Percentiles rank a stretch among this genome's conserved stretches.
Evolutionary conservation across 2,888 invertebrate species (phyloP).

Genomic region (Brenthis daphne): DNA sequence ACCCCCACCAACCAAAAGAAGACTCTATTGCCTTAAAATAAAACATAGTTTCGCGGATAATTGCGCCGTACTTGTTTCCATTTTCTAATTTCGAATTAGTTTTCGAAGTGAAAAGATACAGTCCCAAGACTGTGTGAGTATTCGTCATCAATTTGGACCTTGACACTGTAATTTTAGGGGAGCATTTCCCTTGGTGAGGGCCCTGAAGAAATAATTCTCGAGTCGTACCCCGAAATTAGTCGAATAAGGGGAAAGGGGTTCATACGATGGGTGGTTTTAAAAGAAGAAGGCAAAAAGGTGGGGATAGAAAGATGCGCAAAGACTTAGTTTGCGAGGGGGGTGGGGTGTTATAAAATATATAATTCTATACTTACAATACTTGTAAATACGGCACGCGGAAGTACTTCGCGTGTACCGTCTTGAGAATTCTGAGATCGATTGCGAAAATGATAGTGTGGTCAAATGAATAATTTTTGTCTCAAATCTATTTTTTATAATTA

Average conservation of each 20-base stretch:
- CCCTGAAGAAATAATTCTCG: slow-evolving; percentile 80
- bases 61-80: slow-evolving; percentile 68
- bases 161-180: slow-evolving; percentile 51
- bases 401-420: slow-evolving; percentile 51
- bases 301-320: slow-evolving; percentile 83
- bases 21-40: slow-evolving; percentile 44
- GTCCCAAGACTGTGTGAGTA: slow-evolving; percentile 74
- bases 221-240: slow-evolving; percentile 83
- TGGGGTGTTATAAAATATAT: slow-evolving; percentile 81
- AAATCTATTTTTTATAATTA: background rate
- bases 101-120: slow-evolving; percentile 83
- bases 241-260: slow-evolving; percentile 81
- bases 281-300: slow-evolving; percentile 82
- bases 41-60: slow-evolving; percentile 42
- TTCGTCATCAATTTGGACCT: slow-evolving; percentile 50
- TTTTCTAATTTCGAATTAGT: slow-evolving; percentile 81
- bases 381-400: slow-evolving; percentile 82
- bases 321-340: slow-evolving; percentile 80
- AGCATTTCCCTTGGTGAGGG: slow-evolving; percentile 51
- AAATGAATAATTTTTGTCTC: background rate
- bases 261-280: slow-evolving; percentile 81
- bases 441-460: slow-evolving; percentile 31
- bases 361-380: slow-evolving; percentile 83
- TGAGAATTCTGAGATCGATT: slow-evolving; percentile 53
- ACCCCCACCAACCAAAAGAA: slow-evolving; percentile 38